phyloP scores from a whole-genome alignment of 2,797 vertebrate genomes.

The Takifugu rubripes region DNA sequence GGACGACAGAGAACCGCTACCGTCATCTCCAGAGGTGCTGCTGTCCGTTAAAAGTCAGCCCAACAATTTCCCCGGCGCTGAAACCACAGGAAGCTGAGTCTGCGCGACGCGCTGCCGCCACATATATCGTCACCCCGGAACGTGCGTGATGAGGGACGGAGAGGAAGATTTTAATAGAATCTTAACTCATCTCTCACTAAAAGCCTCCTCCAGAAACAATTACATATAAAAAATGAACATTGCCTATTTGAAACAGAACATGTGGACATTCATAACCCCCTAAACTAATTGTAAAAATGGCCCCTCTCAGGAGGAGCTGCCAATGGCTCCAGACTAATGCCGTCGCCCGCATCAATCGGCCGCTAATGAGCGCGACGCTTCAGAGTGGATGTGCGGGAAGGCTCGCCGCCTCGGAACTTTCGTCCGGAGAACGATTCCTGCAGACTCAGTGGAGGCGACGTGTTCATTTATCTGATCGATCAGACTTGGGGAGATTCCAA shows the following conservation, averaged over 20 bases:
- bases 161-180: constrained; percentile 65
- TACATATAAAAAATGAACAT: constrained; percentile 79
- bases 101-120: too few relatives aligned
- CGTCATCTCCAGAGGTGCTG: background rate
- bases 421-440: constrained; percentile 39
- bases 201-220: constrained; percentile 79
- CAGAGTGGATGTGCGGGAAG: constrained; percentile 64
- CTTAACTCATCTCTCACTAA: constrained; percentile 73
- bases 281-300: constrained; percentile 78
- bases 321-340: constrained; percentile 75
- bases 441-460: constrained; percentile 39
- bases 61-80: too few relatives aligned
- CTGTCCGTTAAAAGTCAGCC: too few relatives aligned
- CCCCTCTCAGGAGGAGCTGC: constrained; percentile 67
- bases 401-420: constrained; percentile 58
- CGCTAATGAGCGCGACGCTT: constrained; percentile 73
- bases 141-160: background rate
- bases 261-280: constrained; percentile 75
- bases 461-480: background rate
- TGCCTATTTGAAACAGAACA: constrained; percentile 71
- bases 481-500: constrained; percentile 3
- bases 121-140: too few relatives aligned
- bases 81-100: too few relatives aligned
- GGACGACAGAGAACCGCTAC: constrained; percentile 26
- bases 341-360: constrained; percentile 73